Percentiles rank a stretch among this genome's conserved stretches.
Evolutionary conservation across 1,140 invertebrate genomes (phyloP).

Genomic region (Zaprionus taronus): DNA sequence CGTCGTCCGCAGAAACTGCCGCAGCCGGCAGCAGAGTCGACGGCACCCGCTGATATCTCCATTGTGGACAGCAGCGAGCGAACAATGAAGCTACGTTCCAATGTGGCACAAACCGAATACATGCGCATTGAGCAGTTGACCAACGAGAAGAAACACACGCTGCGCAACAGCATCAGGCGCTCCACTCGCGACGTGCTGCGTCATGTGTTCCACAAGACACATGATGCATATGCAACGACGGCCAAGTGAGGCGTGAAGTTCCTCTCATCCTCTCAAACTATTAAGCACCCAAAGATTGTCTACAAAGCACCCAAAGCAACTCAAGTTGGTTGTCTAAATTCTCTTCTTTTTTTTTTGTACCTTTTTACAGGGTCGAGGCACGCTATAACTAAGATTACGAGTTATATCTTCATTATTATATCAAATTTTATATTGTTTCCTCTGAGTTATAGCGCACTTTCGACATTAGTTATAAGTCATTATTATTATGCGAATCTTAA

Average conservation of each 20-base stretch:
- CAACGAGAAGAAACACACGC: slow-evolving; percentile 72
- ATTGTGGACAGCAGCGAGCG: slow-evolving; percentile 76
- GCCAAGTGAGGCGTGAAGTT: slow-evolving; percentile 48
- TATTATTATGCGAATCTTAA: background rate
- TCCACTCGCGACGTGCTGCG: slow-evolving; percentile 78
- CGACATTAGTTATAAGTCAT: background rate
- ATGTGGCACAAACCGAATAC: slow-evolving; percentile 61
- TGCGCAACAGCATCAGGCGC: slow-evolving; percentile 74
- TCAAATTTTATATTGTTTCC: background rate
- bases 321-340: background rate
- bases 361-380: background rate
- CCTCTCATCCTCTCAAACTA: background rate
- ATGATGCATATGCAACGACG: slow-evolving; percentile 72
- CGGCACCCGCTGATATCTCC: slow-evolving; percentile 59
- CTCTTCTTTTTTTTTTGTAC: slow-evolving; percentile 14
- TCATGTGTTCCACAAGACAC: slow-evolving; percentile 80
- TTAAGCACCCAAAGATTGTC: slow-evolving; percentile 53
- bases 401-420: background rate
- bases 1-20: slow-evolving; percentile 59
- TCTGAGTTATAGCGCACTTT: background rate
- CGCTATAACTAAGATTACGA: background rate
- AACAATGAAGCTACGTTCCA: slow-evolving; percentile 72
- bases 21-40: slow-evolving; percentile 10
- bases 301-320: slow-evolving; percentile 22
- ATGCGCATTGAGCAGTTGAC: slow-evolving; percentile 73